These are phyloP conservation scores for Ramazzottius varieornatus DNA, from an alignment of 2,888 invertebrate genomes.

Conservation along the genomic window DNA sequence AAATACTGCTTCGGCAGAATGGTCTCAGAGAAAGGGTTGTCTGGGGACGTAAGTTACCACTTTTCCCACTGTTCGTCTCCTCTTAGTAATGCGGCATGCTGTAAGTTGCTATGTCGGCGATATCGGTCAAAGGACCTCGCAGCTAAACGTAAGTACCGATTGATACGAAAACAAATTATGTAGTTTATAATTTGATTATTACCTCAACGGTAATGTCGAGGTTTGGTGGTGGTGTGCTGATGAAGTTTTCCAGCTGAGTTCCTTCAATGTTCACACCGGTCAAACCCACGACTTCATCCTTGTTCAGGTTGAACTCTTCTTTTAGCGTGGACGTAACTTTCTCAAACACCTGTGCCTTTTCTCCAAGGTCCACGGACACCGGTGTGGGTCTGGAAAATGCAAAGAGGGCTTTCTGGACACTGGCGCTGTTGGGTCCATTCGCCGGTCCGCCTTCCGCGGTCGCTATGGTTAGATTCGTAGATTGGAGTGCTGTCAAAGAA, in stretches of 20 bases:
- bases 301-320: neutral
- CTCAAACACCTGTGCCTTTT: neutral
- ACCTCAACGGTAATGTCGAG: constrained; percentile 1
- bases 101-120: no score
- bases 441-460: neutral
- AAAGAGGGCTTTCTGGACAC: neutral
- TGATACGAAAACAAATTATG: no score
- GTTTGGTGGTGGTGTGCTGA: neutral
- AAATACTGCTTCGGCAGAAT: no score
- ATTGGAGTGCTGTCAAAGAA: neutral
- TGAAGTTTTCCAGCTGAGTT: neutral
- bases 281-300: neutral
- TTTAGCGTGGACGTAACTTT: neutral
- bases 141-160: neutral
- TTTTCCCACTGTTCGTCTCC: no score
- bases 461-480: neutral
- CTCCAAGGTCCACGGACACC: neutral
- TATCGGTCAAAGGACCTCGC: no score
- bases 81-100: no score
- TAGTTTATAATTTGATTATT: neutral
- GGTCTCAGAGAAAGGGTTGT: no score
- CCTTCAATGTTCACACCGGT: neutral
- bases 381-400: neutral
- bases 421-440: neutral
- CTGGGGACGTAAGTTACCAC: no score